phyloP scores from a whole-genome alignment of 2,797 vertebrate species.

The Myotis findleyi region DNA sequence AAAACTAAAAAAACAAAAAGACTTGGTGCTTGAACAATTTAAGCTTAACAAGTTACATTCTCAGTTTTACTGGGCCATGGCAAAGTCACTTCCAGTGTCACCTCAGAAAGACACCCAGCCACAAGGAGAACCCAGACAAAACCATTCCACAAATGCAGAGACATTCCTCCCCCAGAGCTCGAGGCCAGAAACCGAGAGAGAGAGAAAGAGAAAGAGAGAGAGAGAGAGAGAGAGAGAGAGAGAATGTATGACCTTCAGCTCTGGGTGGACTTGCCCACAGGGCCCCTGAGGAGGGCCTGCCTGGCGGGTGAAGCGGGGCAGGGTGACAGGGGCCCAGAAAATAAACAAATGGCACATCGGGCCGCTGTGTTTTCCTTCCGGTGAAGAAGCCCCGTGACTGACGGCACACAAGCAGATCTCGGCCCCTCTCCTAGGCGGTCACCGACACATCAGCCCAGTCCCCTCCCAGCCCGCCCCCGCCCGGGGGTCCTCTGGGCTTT shows the following conservation, averaged over 20 bases:
- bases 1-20: neutral
- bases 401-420: neutral
- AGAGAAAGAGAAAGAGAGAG: neutral
- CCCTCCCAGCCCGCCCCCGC: neutral
- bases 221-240: too few relatives aligned
- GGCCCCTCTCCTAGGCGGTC: neutral
- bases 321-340: neutral
- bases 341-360: neutral
- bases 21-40: neutral
- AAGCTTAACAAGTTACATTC: slow-evolving; percentile 44
- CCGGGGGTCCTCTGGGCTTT: neutral
- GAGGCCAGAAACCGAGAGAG: neutral
- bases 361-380: neutral
- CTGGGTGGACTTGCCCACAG: neutral
- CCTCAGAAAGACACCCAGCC: neutral
- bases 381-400: neutral
- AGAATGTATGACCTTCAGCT: neutral
- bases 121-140: neutral
- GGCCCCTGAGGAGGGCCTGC: neutral
- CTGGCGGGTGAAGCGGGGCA: neutral
- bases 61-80: neutral
- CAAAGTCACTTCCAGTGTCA: slow-evolving; percentile 51
- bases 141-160: neutral
- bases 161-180: neutral
- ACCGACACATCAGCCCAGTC: neutral